Conservation (phyloP, 2,113 vertebrate species). For the Bubo scandiacus region DNA sequence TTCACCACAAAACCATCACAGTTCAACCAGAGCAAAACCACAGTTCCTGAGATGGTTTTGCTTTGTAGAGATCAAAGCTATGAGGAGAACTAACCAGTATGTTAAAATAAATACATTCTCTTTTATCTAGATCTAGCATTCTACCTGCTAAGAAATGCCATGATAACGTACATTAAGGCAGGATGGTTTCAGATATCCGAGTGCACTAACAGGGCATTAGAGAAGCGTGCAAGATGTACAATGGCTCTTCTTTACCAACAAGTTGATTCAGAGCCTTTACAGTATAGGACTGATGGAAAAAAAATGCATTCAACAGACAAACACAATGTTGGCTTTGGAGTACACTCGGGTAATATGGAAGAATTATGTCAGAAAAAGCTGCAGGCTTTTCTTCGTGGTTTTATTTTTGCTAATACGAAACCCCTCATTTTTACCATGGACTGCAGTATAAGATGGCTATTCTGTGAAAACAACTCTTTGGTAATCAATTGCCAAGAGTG, state of each 20-base stretch:
- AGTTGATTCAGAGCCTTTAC: not conserved
- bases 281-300: not conserved
- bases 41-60: not conserved
- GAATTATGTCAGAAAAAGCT: not conserved
- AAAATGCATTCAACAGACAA: not conserved
- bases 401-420: not conserved
- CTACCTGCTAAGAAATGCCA: not conserved
- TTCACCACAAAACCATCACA: not conserved
- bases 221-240: not conserved
- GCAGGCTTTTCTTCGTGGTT: not conserved
- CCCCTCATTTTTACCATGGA: not conserved
- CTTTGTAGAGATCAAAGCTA: not conserved
- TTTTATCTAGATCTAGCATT: not conserved
- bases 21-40: not conserved
- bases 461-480: not conserved
- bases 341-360: not conserved
- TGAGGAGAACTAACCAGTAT: not conserved
- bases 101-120: not conserved
- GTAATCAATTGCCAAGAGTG: not conserved
- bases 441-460: not conserved
- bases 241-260: not conserved
- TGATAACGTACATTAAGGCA: accelerated
- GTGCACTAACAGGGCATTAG: not conserved
- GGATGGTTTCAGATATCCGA: not conserved
- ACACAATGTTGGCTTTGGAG: not conserved